Evolutionary conservation across 2,888 invertebrate species (phyloP).

Genomic region (Gortyna flavago): DNA sequence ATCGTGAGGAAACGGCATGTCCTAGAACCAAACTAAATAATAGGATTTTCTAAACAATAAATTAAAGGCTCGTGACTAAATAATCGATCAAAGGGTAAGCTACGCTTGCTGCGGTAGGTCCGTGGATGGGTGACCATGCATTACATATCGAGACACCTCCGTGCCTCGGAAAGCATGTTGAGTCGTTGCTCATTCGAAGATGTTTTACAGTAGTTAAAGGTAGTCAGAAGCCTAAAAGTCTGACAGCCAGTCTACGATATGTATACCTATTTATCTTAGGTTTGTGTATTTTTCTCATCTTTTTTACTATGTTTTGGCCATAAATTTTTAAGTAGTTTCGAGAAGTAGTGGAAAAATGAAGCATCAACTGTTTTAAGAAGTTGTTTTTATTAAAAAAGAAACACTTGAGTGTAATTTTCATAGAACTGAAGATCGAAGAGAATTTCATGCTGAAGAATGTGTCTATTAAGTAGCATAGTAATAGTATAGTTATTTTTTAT

Average conservation of each 20-base stretch:
- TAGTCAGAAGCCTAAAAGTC: too few relatives aligned
- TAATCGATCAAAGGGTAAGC: background rate
- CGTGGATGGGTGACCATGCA: background rate
- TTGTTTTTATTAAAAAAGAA: background rate
- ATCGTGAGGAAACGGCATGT: too few relatives aligned
- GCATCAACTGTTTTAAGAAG: background rate
- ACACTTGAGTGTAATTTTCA: background rate
- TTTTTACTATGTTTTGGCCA: background rate
- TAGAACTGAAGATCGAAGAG: background rate
- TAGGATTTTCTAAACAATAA: background rate
- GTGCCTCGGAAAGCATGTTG: too few relatives aligned
- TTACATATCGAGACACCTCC: too few relatives aligned
- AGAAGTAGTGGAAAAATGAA: background rate
- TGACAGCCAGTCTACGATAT: background rate
- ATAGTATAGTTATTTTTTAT: too few relatives aligned
- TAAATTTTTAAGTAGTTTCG: conserved; percentile 8
- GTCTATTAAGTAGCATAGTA: too few relatives aligned
- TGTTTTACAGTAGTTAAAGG: too few relatives aligned
- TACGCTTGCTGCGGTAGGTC: background rate
- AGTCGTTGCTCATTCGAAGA: too few relatives aligned
- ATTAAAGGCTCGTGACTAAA: background rate
- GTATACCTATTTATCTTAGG: background rate
- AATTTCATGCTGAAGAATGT: too few relatives aligned
- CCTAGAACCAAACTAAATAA: too few relatives aligned
- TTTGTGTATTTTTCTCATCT: background rate